Evolutionary conservation across 2,888 invertebrate genomes (phyloP).

Genomic region (Drosophila austrosaltans): DNA sequence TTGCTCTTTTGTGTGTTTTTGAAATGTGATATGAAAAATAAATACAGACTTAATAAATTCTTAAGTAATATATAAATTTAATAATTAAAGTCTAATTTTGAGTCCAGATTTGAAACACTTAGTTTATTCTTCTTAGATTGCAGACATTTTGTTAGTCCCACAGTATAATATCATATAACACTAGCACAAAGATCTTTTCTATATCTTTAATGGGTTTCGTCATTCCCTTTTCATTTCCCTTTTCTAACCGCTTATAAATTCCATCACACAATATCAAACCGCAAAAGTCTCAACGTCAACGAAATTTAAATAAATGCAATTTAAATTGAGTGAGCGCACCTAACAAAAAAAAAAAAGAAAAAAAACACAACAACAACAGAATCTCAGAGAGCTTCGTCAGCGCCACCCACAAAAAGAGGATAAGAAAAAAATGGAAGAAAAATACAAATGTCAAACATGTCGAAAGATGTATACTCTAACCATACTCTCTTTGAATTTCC

Average conservation of each 20-base stretch:
- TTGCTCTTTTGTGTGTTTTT: too few species aligned
- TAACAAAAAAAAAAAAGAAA: conserved; percentile 25
- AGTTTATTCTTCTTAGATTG: background rate
- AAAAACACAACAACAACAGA: conserved; percentile 10
- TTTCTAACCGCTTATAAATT: conserved; percentile 4
- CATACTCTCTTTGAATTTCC: background rate
- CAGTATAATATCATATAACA: background rate
- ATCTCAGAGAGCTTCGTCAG: conserved; percentile 24
- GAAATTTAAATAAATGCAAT: conserved; percentile 58
- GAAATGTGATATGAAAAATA: too few species aligned
- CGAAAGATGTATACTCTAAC: conserved; percentile 10
- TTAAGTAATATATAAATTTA: too few species aligned
- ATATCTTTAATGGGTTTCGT: background rate
- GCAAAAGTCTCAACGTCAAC: conserved; percentile 38
- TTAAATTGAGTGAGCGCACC: conserved; percentile 41
- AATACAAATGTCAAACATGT: conserved; percentile 29
- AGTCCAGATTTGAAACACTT: background rate
- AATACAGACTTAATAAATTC: too few species aligned
- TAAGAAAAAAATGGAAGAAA: conserved; percentile 36
- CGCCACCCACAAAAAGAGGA: conserved; percentile 23
- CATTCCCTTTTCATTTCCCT: background rate
- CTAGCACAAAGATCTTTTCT: background rate
- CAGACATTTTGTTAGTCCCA: background rate
- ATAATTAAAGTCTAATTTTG: too few species aligned
- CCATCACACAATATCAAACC: conserved; percentile 16